Evolutionary conservation across 2,797 vertebrate genomes (phyloP).

Genomic region (Tapirus indicus): DNA sequence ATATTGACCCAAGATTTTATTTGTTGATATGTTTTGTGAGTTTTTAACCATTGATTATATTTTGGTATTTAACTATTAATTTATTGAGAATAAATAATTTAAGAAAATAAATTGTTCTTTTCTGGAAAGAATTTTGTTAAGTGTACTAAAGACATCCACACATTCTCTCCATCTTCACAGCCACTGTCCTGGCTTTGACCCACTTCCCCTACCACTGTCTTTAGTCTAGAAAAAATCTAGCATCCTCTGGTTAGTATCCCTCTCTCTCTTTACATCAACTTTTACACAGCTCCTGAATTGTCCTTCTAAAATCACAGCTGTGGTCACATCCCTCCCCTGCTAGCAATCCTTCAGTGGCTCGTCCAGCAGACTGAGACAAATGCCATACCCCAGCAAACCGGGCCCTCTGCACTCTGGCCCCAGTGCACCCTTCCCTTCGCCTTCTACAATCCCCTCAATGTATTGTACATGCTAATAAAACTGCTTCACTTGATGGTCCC

Average conservation of each 20-base stretch:
- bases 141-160: background rate
- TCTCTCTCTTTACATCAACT: background rate
- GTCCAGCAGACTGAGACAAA: background rate
- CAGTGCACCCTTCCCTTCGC: background rate
- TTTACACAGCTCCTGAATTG: background rate
- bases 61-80: slow-evolving; percentile 86
- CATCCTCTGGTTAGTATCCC: background rate
- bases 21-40: slow-evolving; percentile 72
- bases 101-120: slow-evolving; percentile 73
- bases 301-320: background rate
- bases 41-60: slow-evolving; percentile 59
- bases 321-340: background rate
- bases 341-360: background rate
- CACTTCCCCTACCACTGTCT: background rate
- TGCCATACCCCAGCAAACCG: background rate
- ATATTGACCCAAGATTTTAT: slow-evolving; percentile 88
- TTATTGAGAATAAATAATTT: slow-evolving; percentile 90
- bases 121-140: background rate
- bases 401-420: background rate
- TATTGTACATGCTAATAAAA: background rate
- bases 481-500: background rate
- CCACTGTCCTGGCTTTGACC: background rate
- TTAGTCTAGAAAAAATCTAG: background rate
- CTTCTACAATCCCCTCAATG: background rate
- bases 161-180: background rate